Evolutionary conservation across 2,888 invertebrate species (phyloP).

Genomic region (Penaeus monodon): DNA sequence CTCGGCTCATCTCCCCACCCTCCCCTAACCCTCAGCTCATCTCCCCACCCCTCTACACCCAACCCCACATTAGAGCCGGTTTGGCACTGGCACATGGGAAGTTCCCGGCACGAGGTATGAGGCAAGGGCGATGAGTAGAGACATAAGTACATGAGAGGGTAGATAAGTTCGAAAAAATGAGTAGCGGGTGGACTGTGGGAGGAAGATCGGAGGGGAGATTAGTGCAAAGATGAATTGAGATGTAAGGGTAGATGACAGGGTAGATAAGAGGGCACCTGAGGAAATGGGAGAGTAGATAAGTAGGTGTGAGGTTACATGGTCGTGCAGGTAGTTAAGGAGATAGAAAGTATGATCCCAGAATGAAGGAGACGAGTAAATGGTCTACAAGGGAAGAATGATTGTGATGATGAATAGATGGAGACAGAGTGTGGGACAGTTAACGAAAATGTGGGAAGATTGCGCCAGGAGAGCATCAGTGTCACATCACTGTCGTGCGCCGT

Average conservation of each 20-base stretch:
- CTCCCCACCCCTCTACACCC: background rate
- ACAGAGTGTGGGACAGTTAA: too few relatives aligned
- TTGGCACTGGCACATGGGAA: background rate
- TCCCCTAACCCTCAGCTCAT: background rate
- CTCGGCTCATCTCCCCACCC: background rate
- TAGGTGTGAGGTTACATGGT: background rate
- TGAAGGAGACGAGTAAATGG: too few relatives aligned
- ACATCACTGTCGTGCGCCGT: too few relatives aligned
- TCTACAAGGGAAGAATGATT: too few relatives aligned
- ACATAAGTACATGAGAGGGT: background rate
- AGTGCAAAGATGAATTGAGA: background rate
- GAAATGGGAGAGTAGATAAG: background rate
- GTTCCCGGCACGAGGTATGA: background rate
- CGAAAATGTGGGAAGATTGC: too few relatives aligned
- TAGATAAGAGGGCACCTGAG: slow-evolving; percentile 3
- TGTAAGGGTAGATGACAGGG: background rate
- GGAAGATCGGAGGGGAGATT: background rate
- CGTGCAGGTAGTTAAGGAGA: too few relatives aligned
- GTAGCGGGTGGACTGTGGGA: background rate
- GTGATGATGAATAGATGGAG: too few relatives aligned
- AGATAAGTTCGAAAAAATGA: background rate
- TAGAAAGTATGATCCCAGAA: too few relatives aligned
- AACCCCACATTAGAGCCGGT: background rate
- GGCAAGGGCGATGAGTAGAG: background rate
- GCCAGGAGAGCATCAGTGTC: too few relatives aligned